phyloP scores from a whole-genome alignment of 2,113 vertebrate species.

The Melierax canorus region DNA sequence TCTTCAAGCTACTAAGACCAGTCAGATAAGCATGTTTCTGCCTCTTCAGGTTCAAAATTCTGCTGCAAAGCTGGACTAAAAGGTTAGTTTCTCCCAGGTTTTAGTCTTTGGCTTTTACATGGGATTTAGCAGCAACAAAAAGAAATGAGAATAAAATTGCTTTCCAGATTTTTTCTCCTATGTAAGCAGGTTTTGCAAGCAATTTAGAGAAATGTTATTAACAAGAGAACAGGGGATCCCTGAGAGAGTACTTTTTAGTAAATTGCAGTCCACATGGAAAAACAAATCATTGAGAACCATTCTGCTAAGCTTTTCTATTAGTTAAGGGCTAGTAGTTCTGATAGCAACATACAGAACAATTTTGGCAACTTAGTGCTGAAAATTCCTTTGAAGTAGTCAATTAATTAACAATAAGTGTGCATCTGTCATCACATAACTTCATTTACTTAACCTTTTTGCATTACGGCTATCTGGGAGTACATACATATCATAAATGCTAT shows the following conservation, averaged over 20 bases:
- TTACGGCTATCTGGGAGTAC: not conserved
- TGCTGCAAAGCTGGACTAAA: not conserved
- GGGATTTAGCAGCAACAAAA: not conserved
- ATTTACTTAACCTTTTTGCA: not conserved
- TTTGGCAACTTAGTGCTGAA: not conserved
- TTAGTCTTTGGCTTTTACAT: not conserved
- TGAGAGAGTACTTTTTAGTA: not conserved
- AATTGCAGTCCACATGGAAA: not conserved
- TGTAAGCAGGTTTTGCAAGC: not conserved
- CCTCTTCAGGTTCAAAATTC: not conserved
- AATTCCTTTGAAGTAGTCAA: not conserved
- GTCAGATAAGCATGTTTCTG: not conserved
- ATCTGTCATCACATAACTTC: not conserved
- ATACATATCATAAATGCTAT: not conserved
- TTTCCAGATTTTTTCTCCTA: not conserved
- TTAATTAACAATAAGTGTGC: not conserved
- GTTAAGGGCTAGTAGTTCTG: constrained; percentile 23
- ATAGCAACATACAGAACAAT: not conserved
- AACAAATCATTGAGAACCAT: not conserved
- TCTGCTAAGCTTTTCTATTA: constrained; percentile 8
- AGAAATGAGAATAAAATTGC: not conserved
- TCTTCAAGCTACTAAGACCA: not conserved
- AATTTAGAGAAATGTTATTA: constrained; percentile 25
- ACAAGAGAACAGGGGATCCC: not conserved
- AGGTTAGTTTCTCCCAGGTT: not conserved